Percentiles rank a stretch among this genome's conserved stretches.
These are phyloP conservation scores for Lithophane semibrunnea DNA, from an alignment of 2,888 invertebrate species.

Conservation along the genomic window DNA sequence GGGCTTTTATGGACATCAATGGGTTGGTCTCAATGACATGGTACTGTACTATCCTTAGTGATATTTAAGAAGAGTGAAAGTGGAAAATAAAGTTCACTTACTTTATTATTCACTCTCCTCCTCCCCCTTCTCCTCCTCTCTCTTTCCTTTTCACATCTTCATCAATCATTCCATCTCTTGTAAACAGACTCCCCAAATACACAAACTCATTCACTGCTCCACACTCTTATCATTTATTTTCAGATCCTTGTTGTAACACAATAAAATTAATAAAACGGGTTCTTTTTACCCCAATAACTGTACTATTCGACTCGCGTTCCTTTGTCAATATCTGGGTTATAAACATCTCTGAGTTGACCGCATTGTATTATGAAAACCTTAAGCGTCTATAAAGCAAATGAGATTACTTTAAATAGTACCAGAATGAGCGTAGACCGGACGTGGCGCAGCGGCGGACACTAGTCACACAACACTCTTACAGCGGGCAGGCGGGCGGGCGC, in stretches of 20 bases:
- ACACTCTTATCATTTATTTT: background rate
- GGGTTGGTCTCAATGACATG: background rate
- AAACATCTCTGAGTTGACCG: background rate
- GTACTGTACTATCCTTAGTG: background rate
- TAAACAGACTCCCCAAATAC: background rate
- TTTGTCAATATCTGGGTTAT: background rate
- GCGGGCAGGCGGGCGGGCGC: conserved; percentile 21
- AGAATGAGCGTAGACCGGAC: conserved; percentile 19
- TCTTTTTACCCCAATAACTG: background rate
- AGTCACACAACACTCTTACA: background rate
- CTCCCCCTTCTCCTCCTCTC: no score
- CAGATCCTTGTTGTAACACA: background rate
- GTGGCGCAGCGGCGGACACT: conserved; percentile 5
- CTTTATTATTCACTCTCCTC: background rate
- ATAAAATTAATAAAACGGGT: background rate
- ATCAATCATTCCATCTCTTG: background rate
- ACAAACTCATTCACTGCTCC: background rate
- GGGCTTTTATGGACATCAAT: no score
- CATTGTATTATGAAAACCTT: background rate
- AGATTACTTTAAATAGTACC: conserved; percentile 13
- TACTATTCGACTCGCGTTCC: background rate
- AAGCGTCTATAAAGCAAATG: background rate
- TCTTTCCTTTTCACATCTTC: background rate
- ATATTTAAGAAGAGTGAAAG: no score
- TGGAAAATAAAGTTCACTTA: no score